These are phyloP conservation scores for Ceratina calcarata DNA, from an alignment of 1,140 invertebrate genomes.

Conservation along the genomic window DNA sequence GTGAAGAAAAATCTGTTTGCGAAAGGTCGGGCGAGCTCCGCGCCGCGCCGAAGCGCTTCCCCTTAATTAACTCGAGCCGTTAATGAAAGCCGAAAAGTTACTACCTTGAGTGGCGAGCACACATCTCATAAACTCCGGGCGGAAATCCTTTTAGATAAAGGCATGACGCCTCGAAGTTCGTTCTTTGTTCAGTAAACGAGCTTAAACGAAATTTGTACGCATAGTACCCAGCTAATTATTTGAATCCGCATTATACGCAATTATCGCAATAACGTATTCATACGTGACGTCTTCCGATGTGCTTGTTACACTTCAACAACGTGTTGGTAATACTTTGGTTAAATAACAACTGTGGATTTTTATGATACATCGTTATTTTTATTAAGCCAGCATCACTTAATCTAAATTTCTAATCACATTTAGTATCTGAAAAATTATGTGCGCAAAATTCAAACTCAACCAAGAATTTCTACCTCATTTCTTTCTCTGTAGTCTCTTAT, in stretches of 20 bases:
- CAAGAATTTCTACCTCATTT: too few species aligned
- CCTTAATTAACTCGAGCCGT: slow-evolving; percentile 47
- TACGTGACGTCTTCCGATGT: neutral
- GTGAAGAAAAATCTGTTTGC: slow-evolving; percentile 38
- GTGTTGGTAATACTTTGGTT: too few species aligned
- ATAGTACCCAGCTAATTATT: slow-evolving; percentile 1
- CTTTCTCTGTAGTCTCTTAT: too few species aligned
- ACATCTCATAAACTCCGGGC: slow-evolving; percentile 31
- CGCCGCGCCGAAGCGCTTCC: slow-evolving; percentile 20
- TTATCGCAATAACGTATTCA: neutral
- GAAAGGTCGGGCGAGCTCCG: slow-evolving; percentile 29
- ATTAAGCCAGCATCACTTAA: too few species aligned
- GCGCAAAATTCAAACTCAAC: too few species aligned
- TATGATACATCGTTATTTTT: too few species aligned
- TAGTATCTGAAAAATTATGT: too few species aligned
- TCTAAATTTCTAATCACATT: too few species aligned
- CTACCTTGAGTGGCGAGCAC: slow-evolving; percentile 43
- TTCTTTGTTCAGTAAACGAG: slow-evolving; percentile 27
- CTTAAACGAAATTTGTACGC: slow-evolving; percentile 12
- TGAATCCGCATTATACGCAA: neutral
- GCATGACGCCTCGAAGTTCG: slow-evolving; percentile 23
- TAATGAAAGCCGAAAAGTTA: slow-evolving; percentile 50
- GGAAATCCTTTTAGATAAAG: slow-evolving; percentile 36
- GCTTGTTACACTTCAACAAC: neutral
- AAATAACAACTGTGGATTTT: too few species aligned